A percentile compares a stretch with the other conserved stretches of the same genome.
Conservation (phyloP, 2,888 invertebrate genomes). For the Crocallis elinguaria region DNA sequence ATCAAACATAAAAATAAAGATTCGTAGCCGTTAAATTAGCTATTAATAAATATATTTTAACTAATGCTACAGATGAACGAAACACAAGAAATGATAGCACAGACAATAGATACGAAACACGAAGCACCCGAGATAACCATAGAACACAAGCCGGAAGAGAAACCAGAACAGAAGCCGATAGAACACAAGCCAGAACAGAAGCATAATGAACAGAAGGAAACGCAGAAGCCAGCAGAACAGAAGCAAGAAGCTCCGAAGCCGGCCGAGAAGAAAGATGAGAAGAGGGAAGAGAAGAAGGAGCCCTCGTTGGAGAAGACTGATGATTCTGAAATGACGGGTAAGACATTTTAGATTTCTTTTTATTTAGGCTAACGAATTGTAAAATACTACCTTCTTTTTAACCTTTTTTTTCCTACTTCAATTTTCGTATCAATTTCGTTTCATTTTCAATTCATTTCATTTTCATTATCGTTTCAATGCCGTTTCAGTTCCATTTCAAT, state of each 20-base stretch:
- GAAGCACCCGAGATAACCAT: conserved; percentile 44
- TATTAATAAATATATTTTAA: too few species aligned
- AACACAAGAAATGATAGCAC: conserved; percentile 63
- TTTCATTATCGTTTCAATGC: too few species aligned
- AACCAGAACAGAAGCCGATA: conserved; percentile 32
- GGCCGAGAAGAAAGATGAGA: conserved; percentile 43
- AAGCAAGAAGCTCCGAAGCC: conserved; percentile 28
- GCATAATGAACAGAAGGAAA: conserved; percentile 41
- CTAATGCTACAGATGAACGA: conserved; percentile 60
- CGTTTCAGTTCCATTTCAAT: too few species aligned
- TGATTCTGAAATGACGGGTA: conserved; percentile 86
- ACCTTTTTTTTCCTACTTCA: too few species aligned
- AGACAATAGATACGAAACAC: conserved; percentile 60
- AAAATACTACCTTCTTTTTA: too few species aligned
- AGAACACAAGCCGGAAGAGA: conserved; percentile 19
- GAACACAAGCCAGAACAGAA: conserved; percentile 40
- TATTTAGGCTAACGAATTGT: background rate
- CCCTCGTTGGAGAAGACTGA: conserved; percentile 73
- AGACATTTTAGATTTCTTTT: conserved; percentile 23
- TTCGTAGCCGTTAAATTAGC: too few species aligned
- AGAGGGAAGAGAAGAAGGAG: conserved; percentile 64
- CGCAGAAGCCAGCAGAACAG: conserved; percentile 30
- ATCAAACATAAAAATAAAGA: too few species aligned
- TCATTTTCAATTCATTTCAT: too few species aligned
- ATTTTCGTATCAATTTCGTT: too few species aligned